phyloP scores from a whole-genome alignment of 2,888 invertebrate species.

The Glaucopsyche alexis region DNA sequence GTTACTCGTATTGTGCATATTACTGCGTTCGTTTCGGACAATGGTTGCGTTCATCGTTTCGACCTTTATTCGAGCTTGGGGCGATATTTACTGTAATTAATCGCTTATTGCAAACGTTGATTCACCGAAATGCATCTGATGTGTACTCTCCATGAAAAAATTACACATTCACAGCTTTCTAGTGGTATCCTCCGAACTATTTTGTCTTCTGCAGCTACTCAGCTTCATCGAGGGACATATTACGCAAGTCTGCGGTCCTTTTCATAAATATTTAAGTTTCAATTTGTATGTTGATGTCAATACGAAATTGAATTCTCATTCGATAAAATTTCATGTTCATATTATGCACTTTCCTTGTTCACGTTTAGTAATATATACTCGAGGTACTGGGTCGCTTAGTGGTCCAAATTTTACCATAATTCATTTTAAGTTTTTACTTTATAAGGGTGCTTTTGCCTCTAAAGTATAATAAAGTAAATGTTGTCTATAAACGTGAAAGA shows the following conservation, averaged over 20 bases:
- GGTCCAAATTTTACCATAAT: no score
- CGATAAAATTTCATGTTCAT: no score
- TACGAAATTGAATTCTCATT: background rate
- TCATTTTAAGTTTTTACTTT: no score
- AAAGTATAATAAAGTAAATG: no score
- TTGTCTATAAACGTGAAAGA: no score
- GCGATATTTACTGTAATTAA: slow-evolving; percentile 30
- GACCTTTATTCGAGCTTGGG: slow-evolving; percentile 34
- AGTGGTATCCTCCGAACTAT: no score
- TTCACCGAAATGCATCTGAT: slow-evolving; percentile 7
- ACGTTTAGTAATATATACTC: background rate
- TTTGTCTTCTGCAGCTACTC: background rate
- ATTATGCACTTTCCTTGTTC: background rate
- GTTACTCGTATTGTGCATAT: slow-evolving; percentile 40
- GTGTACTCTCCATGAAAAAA: background rate
- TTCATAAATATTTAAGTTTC: background rate
- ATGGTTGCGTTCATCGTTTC: slow-evolving; percentile 45
- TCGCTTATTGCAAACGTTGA: slow-evolving; percentile 17
- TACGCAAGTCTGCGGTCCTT: background rate
- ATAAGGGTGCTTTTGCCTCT: no score
- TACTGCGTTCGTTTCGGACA: slow-evolving; percentile 53
- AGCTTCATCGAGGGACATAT: background rate
- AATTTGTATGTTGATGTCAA: background rate
- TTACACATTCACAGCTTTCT: background rate
- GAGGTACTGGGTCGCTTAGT: no score